Evolutionary conservation across 2,888 invertebrate genomes (phyloP), one percentile per base, ranked within the genome.

Genomic region (Parelbella ahira): DNA sequence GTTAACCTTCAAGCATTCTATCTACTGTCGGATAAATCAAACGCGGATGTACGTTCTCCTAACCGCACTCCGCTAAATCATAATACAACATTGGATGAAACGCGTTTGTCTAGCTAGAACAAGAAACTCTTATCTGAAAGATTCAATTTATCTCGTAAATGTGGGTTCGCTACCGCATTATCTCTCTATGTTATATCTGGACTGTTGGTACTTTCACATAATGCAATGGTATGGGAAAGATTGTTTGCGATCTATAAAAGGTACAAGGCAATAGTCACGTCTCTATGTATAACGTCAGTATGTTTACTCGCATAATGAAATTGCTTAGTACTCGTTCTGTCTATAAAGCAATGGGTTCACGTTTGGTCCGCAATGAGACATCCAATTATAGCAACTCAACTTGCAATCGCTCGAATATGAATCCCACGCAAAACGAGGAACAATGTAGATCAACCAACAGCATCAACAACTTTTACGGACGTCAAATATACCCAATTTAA

Each of bases 141-240:
- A 32, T 25, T n/a, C 30, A 39, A 32, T 19, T 11, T 25, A 24
- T 19, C 19, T 32, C 18, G 24, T 32, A 13, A 24, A 25, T 24
- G 30, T 32, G 18, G 24, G 19, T 38, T 4, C 6, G 20, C 27
- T 27, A 25, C 3, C n/a, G 11, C 20, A 29, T 18, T 30, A 23
- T 29, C 21, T 23, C 10, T 5, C 30, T 24, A 18, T 24, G 12
- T 24, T 19, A 23, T 10, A 39, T 39, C 30, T 39, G 24, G 12
- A 32, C 25, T 21, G 3, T 9, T 24, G 21, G 30, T 32, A 29
- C 29, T 37, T 37, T 37, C 37, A 10, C 39, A 24, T 27, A 37
- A 37, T 19, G 39, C 39, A 32, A 39, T 30, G 30, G 19, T 39
- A 39, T 39, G 30, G 39, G 38, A 30, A 39, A 39, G 37, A 37